phyloP scores from a whole-genome alignment of 2,797 vertebrate species.

The Picus viridis region DNA sequence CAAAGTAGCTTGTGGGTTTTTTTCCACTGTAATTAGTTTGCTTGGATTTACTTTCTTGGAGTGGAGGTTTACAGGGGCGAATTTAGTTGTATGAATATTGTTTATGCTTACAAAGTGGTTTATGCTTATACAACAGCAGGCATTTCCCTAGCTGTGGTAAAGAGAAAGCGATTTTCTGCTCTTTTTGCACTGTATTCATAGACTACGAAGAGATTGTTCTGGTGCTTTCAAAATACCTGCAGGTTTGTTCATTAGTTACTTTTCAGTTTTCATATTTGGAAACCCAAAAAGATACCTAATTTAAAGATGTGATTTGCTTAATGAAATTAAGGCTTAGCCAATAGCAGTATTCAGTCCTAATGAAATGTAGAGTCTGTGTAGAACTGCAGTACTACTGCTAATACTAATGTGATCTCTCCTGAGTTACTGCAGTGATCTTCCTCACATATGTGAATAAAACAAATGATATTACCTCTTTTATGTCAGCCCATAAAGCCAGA shows the following conservation, averaged over 20 bases:
- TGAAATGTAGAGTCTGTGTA: neutral
- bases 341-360: neutral
- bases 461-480: slow-evolving; percentile 62
- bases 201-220: neutral
- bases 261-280: neutral
- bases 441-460: slow-evolving; percentile 55
- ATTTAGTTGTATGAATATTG: neutral
- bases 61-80: neutral
- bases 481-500: slow-evolving; percentile 47
- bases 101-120: neutral
- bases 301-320: neutral
- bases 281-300: neutral
- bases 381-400: neutral
- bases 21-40: neutral
- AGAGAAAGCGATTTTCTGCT: neutral
- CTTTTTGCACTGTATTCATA: neutral
- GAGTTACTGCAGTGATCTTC: slow-evolving; percentile 56
- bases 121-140: neutral
- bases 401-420: slow-evolving; percentile 27
- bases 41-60: neutral
- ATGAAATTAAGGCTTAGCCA: neutral
- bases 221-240: neutral
- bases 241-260: neutral
- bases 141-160: neutral
- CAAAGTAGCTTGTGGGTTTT: neutral